phyloP scores from a whole-genome alignment of 2,888 invertebrate genomes.

The Diplazon laetatorius region DNA sequence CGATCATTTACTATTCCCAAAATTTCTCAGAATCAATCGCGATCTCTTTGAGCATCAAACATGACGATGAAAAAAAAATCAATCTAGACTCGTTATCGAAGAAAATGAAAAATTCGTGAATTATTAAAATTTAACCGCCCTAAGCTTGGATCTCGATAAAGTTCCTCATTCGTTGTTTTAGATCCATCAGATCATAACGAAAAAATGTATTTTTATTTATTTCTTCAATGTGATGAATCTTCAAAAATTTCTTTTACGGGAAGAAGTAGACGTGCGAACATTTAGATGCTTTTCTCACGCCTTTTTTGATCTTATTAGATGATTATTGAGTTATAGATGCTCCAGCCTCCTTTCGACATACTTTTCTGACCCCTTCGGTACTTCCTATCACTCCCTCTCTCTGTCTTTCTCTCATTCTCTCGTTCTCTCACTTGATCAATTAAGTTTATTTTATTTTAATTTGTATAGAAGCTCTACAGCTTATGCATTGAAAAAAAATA shows the following conservation, averaged over 20 bases:
- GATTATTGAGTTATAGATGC: constrained; percentile 61
- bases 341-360: constrained; percentile 48
- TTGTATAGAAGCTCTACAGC: too few relatives aligned
- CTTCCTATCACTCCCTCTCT: constrained; percentile 9
- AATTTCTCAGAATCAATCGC: constrained; percentile 38
- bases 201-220: neutral
- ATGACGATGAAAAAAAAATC: constrained; percentile 21
- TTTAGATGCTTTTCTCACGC: constrained; percentile 61
- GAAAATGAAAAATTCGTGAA: constrained; percentile 1
- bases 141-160: constrained; percentile 9
- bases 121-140: constrained; percentile 1
- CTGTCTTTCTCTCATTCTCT: constrained; percentile 4
- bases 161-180: constrained; percentile 25
- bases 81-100: neutral
- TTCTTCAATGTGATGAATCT: neutral
- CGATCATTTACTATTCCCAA: constrained; percentile 10
- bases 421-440: too few relatives aligned
- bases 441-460: too few relatives aligned
- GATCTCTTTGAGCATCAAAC: constrained; percentile 25
- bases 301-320: constrained; percentile 56
- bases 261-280: constrained; percentile 63
- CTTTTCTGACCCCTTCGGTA: constrained; percentile 13
- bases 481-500: too few relatives aligned
- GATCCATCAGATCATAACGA: constrained; percentile 25
- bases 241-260: constrained; percentile 55